These are phyloP conservation scores for Pollenia labialis DNA, from an alignment of 2,888 invertebrate species.

Conservation along the genomic window DNA sequence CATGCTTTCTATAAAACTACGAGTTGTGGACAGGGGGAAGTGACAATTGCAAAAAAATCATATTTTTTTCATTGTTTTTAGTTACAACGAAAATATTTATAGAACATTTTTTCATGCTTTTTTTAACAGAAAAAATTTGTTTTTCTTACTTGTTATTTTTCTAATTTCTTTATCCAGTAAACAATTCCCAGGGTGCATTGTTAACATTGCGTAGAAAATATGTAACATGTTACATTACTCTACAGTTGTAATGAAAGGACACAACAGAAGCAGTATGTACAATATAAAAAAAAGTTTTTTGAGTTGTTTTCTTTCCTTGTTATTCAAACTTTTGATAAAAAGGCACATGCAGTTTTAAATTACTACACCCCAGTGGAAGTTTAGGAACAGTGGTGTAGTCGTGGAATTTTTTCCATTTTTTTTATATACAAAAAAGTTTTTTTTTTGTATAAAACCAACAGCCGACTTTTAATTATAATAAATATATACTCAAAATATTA, in stretches of 20 bases:
- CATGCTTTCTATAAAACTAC: background rate
- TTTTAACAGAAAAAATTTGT: background rate
- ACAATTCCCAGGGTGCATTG: slow-evolving; percentile 59
- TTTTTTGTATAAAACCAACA: no score
- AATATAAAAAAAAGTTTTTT: slow-evolving; percentile 13
- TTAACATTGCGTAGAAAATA: slow-evolving; percentile 60
- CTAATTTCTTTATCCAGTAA: slow-evolving; percentile 35
- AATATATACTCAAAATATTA: no score
- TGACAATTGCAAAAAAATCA: no score
- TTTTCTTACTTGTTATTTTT: background rate
- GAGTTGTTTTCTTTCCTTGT: background rate
- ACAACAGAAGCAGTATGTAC: background rate
- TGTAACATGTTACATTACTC: slow-evolving; percentile 61
- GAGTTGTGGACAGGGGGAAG: no score
- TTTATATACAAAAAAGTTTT: no score
- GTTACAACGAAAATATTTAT: no score
- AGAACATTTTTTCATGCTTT: background rate
- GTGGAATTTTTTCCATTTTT: no score
- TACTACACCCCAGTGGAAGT: slow-evolving; percentile 62
- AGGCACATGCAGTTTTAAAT: slow-evolving; percentile 65
- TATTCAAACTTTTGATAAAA: slow-evolving; percentile 25
- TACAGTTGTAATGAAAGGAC: slow-evolving; percentile 43
- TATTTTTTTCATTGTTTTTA: slow-evolving; percentile 6
- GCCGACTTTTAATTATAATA: no score
- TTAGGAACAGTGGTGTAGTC: no score